Base-by-base conservation (phyloP, 2,888 invertebrate species). In the Sesamia inferens region DNA sequence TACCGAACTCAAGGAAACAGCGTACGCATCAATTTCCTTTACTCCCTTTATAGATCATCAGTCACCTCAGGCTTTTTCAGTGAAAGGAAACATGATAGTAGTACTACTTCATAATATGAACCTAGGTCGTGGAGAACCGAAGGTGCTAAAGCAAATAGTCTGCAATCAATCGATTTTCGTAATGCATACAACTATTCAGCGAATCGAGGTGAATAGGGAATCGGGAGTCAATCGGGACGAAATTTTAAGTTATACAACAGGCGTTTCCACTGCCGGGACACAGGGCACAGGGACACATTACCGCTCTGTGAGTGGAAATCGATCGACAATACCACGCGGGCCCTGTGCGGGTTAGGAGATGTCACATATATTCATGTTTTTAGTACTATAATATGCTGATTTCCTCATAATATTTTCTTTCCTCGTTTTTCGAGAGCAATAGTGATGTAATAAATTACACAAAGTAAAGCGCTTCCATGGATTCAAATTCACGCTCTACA, bases 81-180 rank as follows among this genome's bases (percentile, higher is more conserved):
- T 14, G 24, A n/a, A 14, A 73, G 42, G 24, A 14, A 73, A 48
- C 13, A 57, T 24, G 0, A 73, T 73, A 14, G 13, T 62, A 74
- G 39, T 44, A 10, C 44, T 59, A 31, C 74, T 72, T 61, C 31
- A 72, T 31, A 61, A 31, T 44, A 8, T n/a, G 14, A 19, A 3
- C 51, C 0, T 16, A 14, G 14, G 24, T 39, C 24, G 6, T 44
- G 19, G 5, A 51, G 42, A 66, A 51, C 51, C 19, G 8, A 44
- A 58, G 63, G 14, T 57, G 51, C n/a, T 22, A 22, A 42, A 22
- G 55, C 31, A 42, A 47, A 47, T 6, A 57, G 11, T 14, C 8
- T 14, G 48, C 19, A 54, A 42, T 39, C 14, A 54, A n/a, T 39
- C 24, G n/a, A n/a, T 70, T 54, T 47, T 47, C 3, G 10, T 54